Base-by-base conservation (phyloP, 2,113 vertebrate genomes). In the Regulus satrapa region DNA sequence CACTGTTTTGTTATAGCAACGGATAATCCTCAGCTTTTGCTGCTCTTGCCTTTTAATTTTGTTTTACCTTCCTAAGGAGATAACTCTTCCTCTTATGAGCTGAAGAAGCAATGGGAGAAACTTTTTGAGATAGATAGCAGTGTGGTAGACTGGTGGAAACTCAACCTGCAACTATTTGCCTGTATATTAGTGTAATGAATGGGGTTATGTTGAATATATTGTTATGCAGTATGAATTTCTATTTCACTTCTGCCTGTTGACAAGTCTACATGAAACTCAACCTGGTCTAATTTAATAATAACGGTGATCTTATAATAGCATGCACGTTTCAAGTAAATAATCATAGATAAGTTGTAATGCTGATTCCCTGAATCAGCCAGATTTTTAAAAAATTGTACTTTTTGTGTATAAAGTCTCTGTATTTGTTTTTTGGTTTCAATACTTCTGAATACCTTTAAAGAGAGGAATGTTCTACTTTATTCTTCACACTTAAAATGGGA, bases 1-100 rank as follows among this genome's bases (percentile, higher is more conserved):
- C 67, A 41, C 24, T 77, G 31, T 38, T 85, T 94, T 94, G 54
- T 95, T 96, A 86, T 82, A 86, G 88, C 69, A 96, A 54, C 3
- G 1, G 69, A 36, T 94, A 92, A 85, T 92, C 68, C 76, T 61
- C 34, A 89, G 46, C 48, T 86, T 46, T 66, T 73, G 56, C 51
- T 68, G 76, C 63, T 84, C 26, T 24, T 34, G 24, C 31, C 14
- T 68, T 85, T 63, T 34, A 29, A 9, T 19, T 32, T 40, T 34
- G 29, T 19, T 25, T 45, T 32, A n/a, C 13, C 12, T 23, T 38
- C 36, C 19, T 36, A 7, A 68, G 86, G 58, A 86, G 87, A 40
- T 48, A 87, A 74, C 34, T 91, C 90, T 56, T 71, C 40, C 4
- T 80, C 46, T 67, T 85, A 26, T 3, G 32, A 83, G 24, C 38